These are phyloP conservation scores for Capitulum mitella DNA, from an alignment of 2,888 invertebrate genomes.

Conservation along the genomic window DNA sequence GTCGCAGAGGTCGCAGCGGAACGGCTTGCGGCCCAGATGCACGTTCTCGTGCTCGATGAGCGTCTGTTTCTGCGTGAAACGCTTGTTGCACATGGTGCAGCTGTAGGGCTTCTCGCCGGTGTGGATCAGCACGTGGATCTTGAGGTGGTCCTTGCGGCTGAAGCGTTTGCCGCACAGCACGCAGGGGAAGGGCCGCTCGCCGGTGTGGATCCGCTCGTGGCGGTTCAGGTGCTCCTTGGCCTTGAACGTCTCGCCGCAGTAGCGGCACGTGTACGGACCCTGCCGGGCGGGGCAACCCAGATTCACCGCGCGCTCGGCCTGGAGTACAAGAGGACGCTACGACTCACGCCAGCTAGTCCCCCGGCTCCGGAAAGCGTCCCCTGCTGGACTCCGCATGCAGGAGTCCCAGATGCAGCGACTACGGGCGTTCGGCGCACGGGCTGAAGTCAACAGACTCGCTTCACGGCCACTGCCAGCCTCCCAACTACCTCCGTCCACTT, in stretches of 20 bases:
- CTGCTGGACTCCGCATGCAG: too few species aligned
- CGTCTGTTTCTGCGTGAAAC: constrained; percentile 74
- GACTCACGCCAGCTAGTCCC: too few species aligned
- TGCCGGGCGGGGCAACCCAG: too few species aligned
- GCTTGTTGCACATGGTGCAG: constrained; percentile 64
- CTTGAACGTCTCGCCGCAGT: constrained; percentile 25
- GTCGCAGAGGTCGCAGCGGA: constrained; percentile 52
- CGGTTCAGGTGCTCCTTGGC: constrained; percentile 25
- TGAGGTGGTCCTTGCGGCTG: constrained; percentile 61
- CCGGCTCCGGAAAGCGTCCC: too few species aligned
- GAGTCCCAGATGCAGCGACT: too few species aligned
- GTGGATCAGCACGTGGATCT: constrained; percentile 73
- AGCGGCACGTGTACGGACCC: constrained; percentile 24
- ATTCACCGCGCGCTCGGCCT: too few species aligned
- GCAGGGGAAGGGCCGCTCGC: constrained; percentile 45
- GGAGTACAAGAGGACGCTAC: too few species aligned
- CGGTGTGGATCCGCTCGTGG: constrained; percentile 20
- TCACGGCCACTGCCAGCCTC: too few species aligned
- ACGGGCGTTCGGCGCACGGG: too few species aligned
- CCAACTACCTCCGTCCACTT: too few species aligned
- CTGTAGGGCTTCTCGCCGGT: constrained; percentile 69
- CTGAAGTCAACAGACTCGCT: too few species aligned
- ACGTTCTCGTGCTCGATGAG: constrained; percentile 70
- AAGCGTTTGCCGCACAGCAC: constrained; percentile 64
- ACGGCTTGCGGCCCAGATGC: constrained; percentile 70